Evolutionary conservation across 2,888 invertebrate genomes (phyloP), one percentile per base, ranked within the genome.

Genomic region (Chironomus tentans): DNA sequence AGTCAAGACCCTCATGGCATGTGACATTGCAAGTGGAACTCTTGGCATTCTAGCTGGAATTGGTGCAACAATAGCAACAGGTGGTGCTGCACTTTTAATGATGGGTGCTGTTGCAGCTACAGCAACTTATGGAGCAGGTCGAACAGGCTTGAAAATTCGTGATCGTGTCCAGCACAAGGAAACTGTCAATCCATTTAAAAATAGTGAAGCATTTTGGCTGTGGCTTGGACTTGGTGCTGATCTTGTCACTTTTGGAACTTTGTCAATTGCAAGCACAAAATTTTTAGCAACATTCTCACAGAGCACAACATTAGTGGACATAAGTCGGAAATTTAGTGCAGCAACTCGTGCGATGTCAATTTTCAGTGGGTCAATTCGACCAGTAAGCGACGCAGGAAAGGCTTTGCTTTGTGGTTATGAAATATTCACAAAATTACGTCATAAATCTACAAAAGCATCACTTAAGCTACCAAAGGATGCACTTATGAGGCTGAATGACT

Each of bases 1-100:
- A 46, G 74, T 74, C 0, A 74, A 74, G 21, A 74, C 74, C 6
- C 48, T 74, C 3, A n/a, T 74, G 22, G 74, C 74, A 7, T 74
- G 74, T 68, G 74, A 74, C n/a, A 74, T 74, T 48, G 65, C 68
- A 15, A 48, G 47, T 22, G 74, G 74, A 4, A 61, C 74, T n/a
- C 48, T 74, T 3, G 74, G 74, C 21, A 21, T 74, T 7, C 5
- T 38, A 2, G 74, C 74, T 48, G 68, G 68, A 24, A 47, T 74
- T n/a, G 74, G 68, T 13, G 74, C 47, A 4, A 74, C 74, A 28
- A 47, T 74, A 0, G 68, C 68, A 2, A 74, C 74, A 28, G 73
- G 74, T 21, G 74, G 74, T 2, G 24, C 68, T n/a, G 68, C 68
- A 7, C 46, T 74, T 12, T 47, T 74, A 18, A 4, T 68, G 10